Evolutionary conservation across 2,797 vertebrate genomes (phyloP).

Genomic region (Danio jaintianensis): DNA sequence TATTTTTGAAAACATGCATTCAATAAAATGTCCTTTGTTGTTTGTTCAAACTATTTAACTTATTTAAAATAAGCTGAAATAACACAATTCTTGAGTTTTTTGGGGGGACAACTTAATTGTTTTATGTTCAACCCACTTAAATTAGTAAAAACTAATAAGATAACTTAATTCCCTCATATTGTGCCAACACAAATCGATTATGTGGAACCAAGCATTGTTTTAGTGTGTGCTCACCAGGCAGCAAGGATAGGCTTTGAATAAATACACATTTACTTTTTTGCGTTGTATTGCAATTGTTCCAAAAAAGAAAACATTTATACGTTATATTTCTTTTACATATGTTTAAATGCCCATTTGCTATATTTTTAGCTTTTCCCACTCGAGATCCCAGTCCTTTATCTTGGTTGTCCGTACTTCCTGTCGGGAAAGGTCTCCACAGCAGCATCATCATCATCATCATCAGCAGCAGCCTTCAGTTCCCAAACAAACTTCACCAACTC

Average conservation of each 20-base stretch:
- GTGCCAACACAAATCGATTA: no score
- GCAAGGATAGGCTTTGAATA: background rate
- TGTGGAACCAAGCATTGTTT: no score
- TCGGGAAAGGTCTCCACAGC: slow-evolving; percentile 19
- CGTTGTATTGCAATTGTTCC: background rate
- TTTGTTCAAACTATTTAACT: no score
- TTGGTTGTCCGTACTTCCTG: slow-evolving; percentile 16
- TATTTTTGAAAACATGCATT: no score
- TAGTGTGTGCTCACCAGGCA: background rate
- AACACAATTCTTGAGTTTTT: no score
- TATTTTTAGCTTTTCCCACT: background rate
- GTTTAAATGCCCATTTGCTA: background rate
- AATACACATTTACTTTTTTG: background rate
- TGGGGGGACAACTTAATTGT: no score
- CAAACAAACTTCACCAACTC: slow-evolving; percentile 29
- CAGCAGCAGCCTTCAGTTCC: slow-evolving; percentile 12
- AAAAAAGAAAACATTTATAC: background rate
- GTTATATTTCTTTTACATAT: background rate
- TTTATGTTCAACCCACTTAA: no score
- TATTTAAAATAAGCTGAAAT: no score
- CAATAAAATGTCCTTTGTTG: no score
- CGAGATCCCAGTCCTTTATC: background rate
- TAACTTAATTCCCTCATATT: no score
- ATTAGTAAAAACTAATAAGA: no score
- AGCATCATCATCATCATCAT: background rate